Evolutionary conservation across 2,113 vertebrate species (phyloP).

Genomic region (Etheostoma cragini): DNA sequence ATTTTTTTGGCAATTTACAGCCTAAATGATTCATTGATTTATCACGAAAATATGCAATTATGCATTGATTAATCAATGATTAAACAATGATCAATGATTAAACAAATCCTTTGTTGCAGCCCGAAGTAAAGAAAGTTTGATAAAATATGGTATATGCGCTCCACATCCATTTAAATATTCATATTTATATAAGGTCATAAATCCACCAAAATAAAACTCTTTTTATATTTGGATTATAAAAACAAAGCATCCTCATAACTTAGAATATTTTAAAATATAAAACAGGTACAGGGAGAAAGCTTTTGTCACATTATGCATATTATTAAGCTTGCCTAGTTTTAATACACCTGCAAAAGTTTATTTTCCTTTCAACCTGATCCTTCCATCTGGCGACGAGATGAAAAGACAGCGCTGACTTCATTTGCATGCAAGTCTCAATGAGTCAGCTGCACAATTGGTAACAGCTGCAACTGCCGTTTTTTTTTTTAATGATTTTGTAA

Average conservation of each 20-base stretch:
- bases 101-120: background rate
- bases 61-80: no score
- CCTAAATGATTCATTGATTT: background rate
- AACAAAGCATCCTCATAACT: constrained; percentile 13
- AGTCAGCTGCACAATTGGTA: constrained; percentile 58
- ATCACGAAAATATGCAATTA: background rate
- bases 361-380: constrained; percentile 66
- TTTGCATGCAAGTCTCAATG: constrained; percentile 71
- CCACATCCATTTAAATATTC: background rate
- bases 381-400: constrained; percentile 64
- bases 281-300: background rate
- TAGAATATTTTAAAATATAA: constrained; percentile 26
- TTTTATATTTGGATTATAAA: constrained; percentile 17
- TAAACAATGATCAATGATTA: background rate
- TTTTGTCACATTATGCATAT: constrained; percentile 44
- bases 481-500: background rate
- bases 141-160: background rate
- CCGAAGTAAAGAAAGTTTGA: background rate
- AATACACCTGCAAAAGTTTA: constrained; percentile 52
- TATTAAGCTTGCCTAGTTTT: constrained; percentile 50
- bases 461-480: constrained; percentile 60
- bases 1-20: background rate
- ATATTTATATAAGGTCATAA: background rate
- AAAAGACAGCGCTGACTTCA: constrained; percentile 64
- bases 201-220: background rate